Evolutionary conservation across 2,113 vertebrate genomes (phyloP).

Genomic region (Cochlearius cochlearius): DNA sequence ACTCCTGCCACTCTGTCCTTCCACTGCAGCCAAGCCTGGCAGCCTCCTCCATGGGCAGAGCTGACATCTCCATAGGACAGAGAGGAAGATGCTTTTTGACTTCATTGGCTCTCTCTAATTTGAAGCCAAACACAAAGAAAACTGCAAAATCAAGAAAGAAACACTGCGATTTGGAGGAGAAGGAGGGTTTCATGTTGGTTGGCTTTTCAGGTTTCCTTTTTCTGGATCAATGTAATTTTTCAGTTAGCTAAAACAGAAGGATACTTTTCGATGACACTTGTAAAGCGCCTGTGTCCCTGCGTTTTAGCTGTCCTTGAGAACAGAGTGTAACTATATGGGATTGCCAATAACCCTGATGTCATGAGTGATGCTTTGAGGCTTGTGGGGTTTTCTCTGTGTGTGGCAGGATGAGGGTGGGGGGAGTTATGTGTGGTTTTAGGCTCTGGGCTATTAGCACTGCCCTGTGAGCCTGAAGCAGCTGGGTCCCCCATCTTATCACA

Average conservation of each 20-base stretch:
- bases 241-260: neutral
- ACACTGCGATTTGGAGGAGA: neutral
- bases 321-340: neutral
- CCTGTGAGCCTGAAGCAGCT: neutral
- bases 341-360: neutral
- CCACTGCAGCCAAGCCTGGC: neutral
- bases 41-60: neutral
- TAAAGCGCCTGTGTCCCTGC: neutral
- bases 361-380: neutral
- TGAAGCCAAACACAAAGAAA: neutral
- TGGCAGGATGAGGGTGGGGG: accelerated
- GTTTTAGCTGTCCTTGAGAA: neutral
- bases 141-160: neutral
- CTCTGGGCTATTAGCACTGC: neutral
- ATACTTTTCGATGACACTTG: neutral
- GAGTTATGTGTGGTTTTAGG: neutral
- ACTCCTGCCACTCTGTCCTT: neutral
- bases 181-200: neutral
- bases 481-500: neutral
- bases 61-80: neutral
- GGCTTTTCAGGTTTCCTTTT: neutral
- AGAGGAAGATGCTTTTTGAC: neutral
- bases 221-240: neutral
- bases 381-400: neutral
- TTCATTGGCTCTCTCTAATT: neutral